Evolutionary conservation across 2,888 invertebrate species (phyloP).

Genomic region (Carabus problematicus): DNA sequence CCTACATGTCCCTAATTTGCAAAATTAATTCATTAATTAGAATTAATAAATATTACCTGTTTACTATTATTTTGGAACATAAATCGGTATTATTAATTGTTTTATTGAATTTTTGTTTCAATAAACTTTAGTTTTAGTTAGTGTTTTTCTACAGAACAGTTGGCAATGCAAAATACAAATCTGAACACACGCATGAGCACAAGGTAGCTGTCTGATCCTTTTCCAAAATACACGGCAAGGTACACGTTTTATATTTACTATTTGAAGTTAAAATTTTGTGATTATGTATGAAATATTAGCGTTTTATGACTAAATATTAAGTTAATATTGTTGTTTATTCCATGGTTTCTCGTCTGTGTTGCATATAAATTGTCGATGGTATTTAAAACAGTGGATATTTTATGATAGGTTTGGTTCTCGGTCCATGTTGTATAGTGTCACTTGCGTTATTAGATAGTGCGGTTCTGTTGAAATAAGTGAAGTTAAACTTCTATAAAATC

Average conservation of each 20-base stretch:
- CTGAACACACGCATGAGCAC: conserved; percentile 39
- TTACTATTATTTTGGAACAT: too few relatives aligned
- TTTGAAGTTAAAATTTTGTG: conserved; percentile 39
- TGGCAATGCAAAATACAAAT: conserved; percentile 7
- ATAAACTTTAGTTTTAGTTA: conserved; percentile 8
- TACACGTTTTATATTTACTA: conserved; percentile 54
- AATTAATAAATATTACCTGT: too few relatives aligned
- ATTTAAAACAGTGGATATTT: conserved; percentile 27
- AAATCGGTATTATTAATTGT: background rate
- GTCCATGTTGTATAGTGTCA: conserved; percentile 41
- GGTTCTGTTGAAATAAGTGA: conserved; percentile 18
- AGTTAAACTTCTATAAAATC: background rate
- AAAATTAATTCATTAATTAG: too few relatives aligned
- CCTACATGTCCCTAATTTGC: background rate
- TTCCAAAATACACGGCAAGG: conserved; percentile 54
- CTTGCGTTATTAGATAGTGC: conserved; percentile 22
- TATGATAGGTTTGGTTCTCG: conserved; percentile 16
- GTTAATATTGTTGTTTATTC: conserved; percentile 23
- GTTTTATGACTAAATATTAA: conserved; percentile 41
- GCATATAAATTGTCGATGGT: conserved; percentile 24
- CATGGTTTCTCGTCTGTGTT: conserved; percentile 29
- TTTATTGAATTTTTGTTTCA: background rate
- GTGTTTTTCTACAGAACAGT: conserved; percentile 11
- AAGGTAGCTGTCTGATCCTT: conserved; percentile 50
- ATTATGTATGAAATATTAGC: conserved; percentile 22